These are phyloP conservation scores for Arizona elegans DNA, from an alignment of 2,113 vertebrate genomes.

Conservation along the genomic window DNA sequence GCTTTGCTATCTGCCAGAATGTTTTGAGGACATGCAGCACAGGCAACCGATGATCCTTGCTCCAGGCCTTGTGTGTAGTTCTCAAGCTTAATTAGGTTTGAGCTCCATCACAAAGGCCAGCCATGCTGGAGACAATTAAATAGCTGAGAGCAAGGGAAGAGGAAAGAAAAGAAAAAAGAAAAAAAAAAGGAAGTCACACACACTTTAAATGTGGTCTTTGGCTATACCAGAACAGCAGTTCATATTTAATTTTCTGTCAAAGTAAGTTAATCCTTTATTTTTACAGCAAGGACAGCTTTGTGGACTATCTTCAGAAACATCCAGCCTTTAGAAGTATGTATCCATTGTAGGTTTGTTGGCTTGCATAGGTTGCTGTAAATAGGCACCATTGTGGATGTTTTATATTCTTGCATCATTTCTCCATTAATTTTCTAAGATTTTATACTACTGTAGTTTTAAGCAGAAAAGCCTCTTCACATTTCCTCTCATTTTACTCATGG, in stretches of 20 bases:
- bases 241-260: constrained; percentile 12
- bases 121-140: constrained; percentile 13
- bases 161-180: background rate
- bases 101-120: constrained; percentile 7
- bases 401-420: background rate
- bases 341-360: background rate
- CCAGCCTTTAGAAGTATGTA: background rate
- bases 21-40: background rate
- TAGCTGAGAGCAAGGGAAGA: background rate
- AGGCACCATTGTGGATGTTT: background rate
- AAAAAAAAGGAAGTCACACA: background rate
- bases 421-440: background rate
- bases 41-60: background rate
- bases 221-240: background rate
- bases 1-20: background rate
- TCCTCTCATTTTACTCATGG: background rate
- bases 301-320: background rate
- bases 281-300: background rate
- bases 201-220: background rate
- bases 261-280: background rate
- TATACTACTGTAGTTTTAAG: background rate
- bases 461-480: background rate
- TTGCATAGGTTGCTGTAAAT: background rate
- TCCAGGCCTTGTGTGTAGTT: background rate
- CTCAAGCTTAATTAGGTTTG: background rate